Percentiles rank a stretch among this genome's conserved stretches.
These are phyloP conservation scores for Dermolepida albohirtum DNA, from an alignment of 2,888 invertebrate genomes.

Conservation along the genomic window DNA sequence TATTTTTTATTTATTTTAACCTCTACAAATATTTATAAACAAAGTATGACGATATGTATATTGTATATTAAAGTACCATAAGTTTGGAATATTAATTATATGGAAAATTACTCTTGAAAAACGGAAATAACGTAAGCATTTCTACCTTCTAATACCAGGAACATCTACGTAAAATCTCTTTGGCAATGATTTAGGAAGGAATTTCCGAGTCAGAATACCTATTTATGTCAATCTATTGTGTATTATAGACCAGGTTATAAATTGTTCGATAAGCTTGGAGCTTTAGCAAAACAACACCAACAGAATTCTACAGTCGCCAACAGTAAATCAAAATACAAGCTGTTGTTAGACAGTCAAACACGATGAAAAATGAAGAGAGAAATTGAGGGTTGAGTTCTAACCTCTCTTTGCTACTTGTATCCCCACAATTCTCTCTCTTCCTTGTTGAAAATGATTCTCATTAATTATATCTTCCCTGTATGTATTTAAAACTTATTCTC, in stretches of 20 bases:
- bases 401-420: background rate
- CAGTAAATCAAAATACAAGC: conserved; percentile 29
- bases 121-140: too few species aligned
- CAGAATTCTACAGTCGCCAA: background rate
- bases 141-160: too few species aligned
- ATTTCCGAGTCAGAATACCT: too few species aligned
- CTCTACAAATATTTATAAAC: too few species aligned
- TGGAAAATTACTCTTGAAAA: too few species aligned
- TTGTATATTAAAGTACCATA: too few species aligned
- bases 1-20: too few species aligned
- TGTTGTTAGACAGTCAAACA: conserved; percentile 12
- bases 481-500: background rate
- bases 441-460: conserved; percentile 16
- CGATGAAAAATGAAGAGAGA: conserved; percentile 20
- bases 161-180: too few species aligned
- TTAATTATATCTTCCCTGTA: conserved; percentile 9
- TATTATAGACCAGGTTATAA: background rate
- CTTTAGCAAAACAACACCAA: background rate
- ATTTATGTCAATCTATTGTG: too few species aligned
- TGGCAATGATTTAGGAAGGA: too few species aligned
- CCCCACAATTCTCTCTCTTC: background rate
- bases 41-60: too few species aligned
- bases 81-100: too few species aligned
- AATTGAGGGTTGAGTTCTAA: background rate
- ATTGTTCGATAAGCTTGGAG: conserved; percentile 19